A percentile compares a stretch with the other conserved stretches of the same genome.
Conservation (phyloP, 2,888 invertebrate genomes). For the Dynastes grantii region DNA sequence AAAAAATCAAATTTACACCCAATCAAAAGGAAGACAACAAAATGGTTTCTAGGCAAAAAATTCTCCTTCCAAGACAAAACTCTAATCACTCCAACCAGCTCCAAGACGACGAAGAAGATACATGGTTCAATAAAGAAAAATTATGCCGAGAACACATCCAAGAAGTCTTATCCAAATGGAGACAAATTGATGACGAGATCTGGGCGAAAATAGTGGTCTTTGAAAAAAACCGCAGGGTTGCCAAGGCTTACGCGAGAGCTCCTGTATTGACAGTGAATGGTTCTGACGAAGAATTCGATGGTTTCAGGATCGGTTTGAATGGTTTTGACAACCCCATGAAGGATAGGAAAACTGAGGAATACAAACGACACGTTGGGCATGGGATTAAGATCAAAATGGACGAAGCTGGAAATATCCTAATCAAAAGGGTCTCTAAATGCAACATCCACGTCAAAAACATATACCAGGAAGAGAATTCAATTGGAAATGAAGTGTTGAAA, state of each 20-base stretch:
- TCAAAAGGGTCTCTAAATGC: slow-evolving; percentile 79
- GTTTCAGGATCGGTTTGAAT: slow-evolving; percentile 87
- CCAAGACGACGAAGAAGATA: slow-evolving; percentile 16
- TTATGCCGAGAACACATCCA: slow-evolving; percentile 38
- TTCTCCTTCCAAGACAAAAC: slow-evolving; percentile 14
- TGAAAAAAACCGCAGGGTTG: slow-evolving; percentile 23
- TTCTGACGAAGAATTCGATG: slow-evolving; percentile 39
- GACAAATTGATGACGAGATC: slow-evolving; percentile 39
- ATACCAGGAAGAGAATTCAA: slow-evolving; percentile 75
- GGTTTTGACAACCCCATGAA: slow-evolving; percentile 93
- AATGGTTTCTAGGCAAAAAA: slow-evolving; percentile 24
- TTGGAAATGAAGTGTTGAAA: slow-evolving; percentile 80
- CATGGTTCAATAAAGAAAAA: slow-evolving; percentile 30
- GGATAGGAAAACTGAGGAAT: slow-evolving; percentile 89
- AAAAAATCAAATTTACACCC: background rate
- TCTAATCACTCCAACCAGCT: background rate
- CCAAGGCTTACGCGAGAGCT: slow-evolving; percentile 39
- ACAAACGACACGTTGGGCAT: slow-evolving; percentile 89
- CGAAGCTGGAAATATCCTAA: slow-evolving; percentile 80
- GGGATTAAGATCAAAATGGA: slow-evolving; percentile 84
- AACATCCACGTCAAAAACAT: slow-evolving; percentile 78
- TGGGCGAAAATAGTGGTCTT: slow-evolving; percentile 35
- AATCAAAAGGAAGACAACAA: background rate
- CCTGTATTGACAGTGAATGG: slow-evolving; percentile 31
- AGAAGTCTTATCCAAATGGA: slow-evolving; percentile 31